phyloP scores from a whole-genome alignment of 2,888 invertebrate genomes.

The Chironomus riparius region DNA sequence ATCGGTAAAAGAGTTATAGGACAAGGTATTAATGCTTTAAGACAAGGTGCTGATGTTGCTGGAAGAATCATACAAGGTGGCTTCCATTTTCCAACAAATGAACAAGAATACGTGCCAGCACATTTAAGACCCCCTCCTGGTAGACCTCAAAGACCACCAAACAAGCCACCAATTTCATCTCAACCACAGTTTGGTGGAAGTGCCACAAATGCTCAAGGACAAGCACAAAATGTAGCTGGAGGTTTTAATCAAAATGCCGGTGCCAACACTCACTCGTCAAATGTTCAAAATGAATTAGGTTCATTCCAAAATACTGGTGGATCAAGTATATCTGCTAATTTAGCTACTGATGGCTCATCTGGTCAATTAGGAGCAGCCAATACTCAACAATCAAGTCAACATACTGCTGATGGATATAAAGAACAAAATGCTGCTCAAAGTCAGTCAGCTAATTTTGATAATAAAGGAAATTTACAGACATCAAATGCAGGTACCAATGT shows the following conservation, averaged over 20 bases:
- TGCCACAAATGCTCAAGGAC: slow-evolving; percentile 20
- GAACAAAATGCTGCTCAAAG: slow-evolving; percentile 37
- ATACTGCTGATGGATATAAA: slow-evolving; percentile 31
- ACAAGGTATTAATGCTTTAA: slow-evolving; percentile 34
- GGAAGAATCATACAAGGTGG: slow-evolving; percentile 29
- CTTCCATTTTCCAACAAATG: slow-evolving; percentile 29
- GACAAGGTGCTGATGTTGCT: slow-evolving; percentile 30
- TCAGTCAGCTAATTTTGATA: slow-evolving; percentile 37
- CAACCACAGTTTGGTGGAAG: not conserved
- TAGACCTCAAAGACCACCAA: slow-evolving; percentile 30
- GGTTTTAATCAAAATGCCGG: slow-evolving; percentile 27
- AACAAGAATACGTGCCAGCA: slow-evolving; percentile 21
- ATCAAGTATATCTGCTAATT: slow-evolving; percentile 38
- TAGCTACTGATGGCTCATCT: slow-evolving; percentile 36
- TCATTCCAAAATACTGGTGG: slow-evolving; percentile 34
- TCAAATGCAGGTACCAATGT: slow-evolving; percentile 37
- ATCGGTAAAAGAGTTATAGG: slow-evolving; percentile 31
- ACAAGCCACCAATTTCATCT: not conserved
- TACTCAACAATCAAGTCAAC: slow-evolving; percentile 35
- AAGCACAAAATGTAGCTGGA: slow-evolving; percentile 18
- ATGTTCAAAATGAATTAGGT: slow-evolving; percentile 31
- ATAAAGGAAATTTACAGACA: slow-evolving; percentile 33
- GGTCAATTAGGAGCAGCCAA: slow-evolving; percentile 40
- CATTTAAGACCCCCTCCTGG: not conserved
- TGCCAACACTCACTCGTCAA: slow-evolving; percentile 36